These are phyloP conservation scores for Coccyzus lansbergi DNA, from an alignment of 2,797 vertebrate genomes.

Conservation along the genomic window DNA sequence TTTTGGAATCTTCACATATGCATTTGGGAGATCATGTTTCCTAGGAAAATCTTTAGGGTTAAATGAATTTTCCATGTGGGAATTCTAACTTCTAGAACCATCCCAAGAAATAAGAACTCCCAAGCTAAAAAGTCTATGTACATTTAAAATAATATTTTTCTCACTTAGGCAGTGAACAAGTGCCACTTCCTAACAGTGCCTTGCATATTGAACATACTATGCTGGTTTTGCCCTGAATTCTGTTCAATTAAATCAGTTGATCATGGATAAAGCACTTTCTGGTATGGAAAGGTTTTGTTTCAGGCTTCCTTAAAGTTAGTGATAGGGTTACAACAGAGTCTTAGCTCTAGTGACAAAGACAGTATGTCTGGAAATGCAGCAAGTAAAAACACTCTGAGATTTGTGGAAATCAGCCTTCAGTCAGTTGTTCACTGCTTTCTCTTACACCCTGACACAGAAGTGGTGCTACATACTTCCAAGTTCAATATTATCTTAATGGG, in stretches of 20 bases:
- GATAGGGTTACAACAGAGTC: neutral
- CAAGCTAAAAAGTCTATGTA: neutral
- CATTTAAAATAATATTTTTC: conserved; percentile 28
- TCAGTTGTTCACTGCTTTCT: neutral
- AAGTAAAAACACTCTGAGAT: neutral
- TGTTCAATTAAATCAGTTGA: neutral
- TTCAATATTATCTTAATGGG: neutral
- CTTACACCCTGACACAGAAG: neutral
- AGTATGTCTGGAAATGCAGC: neutral
- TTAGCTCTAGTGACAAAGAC: neutral
- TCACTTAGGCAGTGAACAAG: neutral
- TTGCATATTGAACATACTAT: neutral
- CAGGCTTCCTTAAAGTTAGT: neutral
- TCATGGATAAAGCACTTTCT: neutral
- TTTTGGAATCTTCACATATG: conserved; percentile 39
- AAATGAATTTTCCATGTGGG: conserved; percentile 61
- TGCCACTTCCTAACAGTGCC: neutral
- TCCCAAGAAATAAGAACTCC: conserved; percentile 3
- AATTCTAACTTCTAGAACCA: neutral
- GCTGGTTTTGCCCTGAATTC: neutral
- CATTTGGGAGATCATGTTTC: conserved; percentile 53
- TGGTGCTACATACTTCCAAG: neutral
- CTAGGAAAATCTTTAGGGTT: conserved; percentile 62
- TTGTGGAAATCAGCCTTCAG: neutral
- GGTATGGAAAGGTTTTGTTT: neutral